Evolutionary conservation across 2,888 invertebrate genomes (phyloP).

Genomic region (Scaptomyza tumidula): DNA sequence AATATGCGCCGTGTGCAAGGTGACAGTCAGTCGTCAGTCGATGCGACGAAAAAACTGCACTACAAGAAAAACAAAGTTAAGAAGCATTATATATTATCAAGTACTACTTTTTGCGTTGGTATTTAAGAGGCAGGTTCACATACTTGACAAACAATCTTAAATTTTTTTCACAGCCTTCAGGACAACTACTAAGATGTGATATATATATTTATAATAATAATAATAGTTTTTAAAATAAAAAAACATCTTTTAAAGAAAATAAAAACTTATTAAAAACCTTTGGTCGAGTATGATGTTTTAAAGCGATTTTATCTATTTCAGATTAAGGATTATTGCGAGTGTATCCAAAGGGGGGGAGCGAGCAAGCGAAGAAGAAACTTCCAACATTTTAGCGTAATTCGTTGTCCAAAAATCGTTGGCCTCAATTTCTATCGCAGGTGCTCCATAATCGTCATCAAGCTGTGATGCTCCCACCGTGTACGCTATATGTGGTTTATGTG

Average conservation of each 20-base stretch:
- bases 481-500: conserved; percentile 34
- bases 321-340: not conserved
- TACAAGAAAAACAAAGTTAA: not conserved
- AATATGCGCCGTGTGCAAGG: conserved; percentile 66
- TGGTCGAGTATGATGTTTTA: too few species aligned
- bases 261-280: too few species aligned
- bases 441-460: conserved; percentile 70
- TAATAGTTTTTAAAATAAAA: too few species aligned
- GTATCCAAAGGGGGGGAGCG: not conserved
- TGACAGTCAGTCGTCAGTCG: conserved; percentile 38
- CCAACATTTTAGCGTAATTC: conserved; percentile 59
- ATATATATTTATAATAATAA: too few species aligned
- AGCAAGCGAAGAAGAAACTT: not conserved
- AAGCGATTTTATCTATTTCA: too few species aligned
- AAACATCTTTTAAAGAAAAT: too few species aligned
- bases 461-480: not conserved
- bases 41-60: not conserved
- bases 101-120: too few species aligned
- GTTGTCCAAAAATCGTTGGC: conserved; percentile 47
- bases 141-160: too few species aligned
- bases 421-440: conserved; percentile 51
- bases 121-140: too few species aligned
- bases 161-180: too few species aligned
- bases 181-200: too few species aligned
- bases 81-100: too few species aligned